A percentile compares a stretch with the other conserved stretches of the same genome.
These are phyloP conservation scores for Aethes cnicana DNA, from an alignment of 2,888 invertebrate genomes.

Conservation along the genomic window DNA sequence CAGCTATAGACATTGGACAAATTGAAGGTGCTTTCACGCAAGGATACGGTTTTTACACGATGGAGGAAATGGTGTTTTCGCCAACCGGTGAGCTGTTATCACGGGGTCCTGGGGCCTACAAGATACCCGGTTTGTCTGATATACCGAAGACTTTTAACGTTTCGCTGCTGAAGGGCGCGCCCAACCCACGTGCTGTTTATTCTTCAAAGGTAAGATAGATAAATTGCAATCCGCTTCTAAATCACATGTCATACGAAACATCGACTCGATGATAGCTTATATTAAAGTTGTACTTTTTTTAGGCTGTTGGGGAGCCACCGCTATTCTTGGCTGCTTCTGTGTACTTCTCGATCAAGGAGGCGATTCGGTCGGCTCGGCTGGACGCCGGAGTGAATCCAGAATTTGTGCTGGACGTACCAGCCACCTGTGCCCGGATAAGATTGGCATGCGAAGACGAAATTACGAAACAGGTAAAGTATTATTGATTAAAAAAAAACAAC, in stretches of 20 bases:
- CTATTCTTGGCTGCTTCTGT: conserved; percentile 92
- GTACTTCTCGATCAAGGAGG: conserved; percentile 94
- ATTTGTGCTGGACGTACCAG: conserved; percentile 90
- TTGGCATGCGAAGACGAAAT: conserved; percentile 94
- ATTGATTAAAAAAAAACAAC: no score
- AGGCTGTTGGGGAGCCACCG: conserved; percentile 98
- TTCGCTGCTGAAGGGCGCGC: conserved; percentile 89
- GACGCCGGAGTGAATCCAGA: conserved; percentile 83
- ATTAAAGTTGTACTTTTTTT: conserved; percentile 39
- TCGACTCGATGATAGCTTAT: no score
- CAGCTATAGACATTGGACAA: conserved; percentile 95
- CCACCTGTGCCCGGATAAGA: conserved; percentile 93
- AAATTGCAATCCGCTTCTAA: no score
- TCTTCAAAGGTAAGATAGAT: conserved; percentile 89
- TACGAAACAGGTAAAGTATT: conserved; percentile 84
- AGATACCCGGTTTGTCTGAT: conserved; percentile 92
- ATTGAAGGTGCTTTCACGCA: conserved; percentile 94
- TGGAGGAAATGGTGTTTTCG: conserved; percentile 91
- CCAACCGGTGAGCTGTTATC: conserved; percentile 87
- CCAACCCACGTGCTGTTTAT: conserved; percentile 92
- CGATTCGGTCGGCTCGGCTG: conserved; percentile 88
- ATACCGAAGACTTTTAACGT: conserved; percentile 93
- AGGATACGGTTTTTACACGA: conserved; percentile 91
- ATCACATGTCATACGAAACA: no score
- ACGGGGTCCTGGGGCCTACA: conserved; percentile 92